Evolutionary conservation across 2,797 vertebrate genomes (phyloP), one percentile per base, ranked within the genome.

Genomic region (Benthosema pterotum): DNA sequence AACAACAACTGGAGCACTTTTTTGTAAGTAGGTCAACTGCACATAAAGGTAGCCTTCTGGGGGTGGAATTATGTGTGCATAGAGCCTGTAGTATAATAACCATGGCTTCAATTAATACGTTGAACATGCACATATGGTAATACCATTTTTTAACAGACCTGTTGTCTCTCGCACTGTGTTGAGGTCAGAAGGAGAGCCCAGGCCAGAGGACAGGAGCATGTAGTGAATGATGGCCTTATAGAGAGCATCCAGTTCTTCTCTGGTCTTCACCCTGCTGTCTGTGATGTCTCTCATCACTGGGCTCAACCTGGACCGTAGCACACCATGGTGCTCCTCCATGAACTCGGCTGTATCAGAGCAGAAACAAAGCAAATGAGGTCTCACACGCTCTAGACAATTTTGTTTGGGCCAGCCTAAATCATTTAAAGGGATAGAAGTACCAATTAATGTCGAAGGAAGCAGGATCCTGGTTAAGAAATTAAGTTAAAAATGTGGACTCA

Each of bases 171-270:
- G 90, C 49, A 95, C 78, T 11, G 88, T 72, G 67, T 61, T 83
- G 72, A 75, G 66, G 43, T 96, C 91, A 4, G 91, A 87, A 1
- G 93, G 88, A 0, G 95, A 92, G 12, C 93, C 95, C 46, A 97
- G 83, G 60, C 91, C 90, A 1, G 95, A 96, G 18, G 85, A 79
- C 15, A 95, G 91, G 58, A 96, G 71, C 49, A 93, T 65, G 0
- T 94, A 99, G 57, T 85, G 87, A 55, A 96, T 57, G 0, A 97
- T 92, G 72, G 90, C 94, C 4, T 56, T 77, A 72, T 97, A 96
- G 17, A 95, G 63, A 11, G 61, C 85, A 1, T 95, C 91, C 8
- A 93, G 52, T 15, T 95, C 94, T 1, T 93, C 88, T 48, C 83
- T 81, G 0, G 64, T 67, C 57, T 53, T 89, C 17, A 88, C 91